phyloP scores from a whole-genome alignment of 1,140 invertebrate genomes.

The Calosoma granatense region DNA sequence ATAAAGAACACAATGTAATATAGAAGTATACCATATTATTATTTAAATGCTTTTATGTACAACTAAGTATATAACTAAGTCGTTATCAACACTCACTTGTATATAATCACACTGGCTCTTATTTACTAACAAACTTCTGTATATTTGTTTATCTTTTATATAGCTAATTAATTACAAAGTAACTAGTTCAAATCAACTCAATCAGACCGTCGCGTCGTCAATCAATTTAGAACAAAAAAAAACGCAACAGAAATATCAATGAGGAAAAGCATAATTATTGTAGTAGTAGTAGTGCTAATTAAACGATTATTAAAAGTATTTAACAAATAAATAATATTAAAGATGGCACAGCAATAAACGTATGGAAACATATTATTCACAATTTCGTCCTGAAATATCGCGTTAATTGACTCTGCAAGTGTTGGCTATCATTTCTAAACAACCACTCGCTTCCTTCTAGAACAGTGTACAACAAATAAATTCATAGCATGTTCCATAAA shows the following conservation, averaged over 20 bases:
- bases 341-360: conserved; percentile 8
- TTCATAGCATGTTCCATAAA: too few species aligned
- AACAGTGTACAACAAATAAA: too few species aligned
- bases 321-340: conserved; percentile 6
- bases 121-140: conserved; percentile 3
- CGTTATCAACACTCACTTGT: conserved; percentile 6
- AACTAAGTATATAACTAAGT: conserved; percentile 8
- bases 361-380: neutral
- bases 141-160: conserved; percentile 7
- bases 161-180: conserved; percentile 2
- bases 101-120: conserved; percentile 7
- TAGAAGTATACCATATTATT: conserved; percentile 7
- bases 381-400: neutral
- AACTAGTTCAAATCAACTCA: neutral
- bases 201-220: neutral
- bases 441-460: too few species aligned
- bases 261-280: too few species aligned
- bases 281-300: too few species aligned
- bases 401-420: neutral
- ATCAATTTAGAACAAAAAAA: too few species aligned
- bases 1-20: neutral
- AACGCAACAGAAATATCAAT: too few species aligned
- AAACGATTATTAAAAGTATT: neutral
- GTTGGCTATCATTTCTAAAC: too few species aligned
- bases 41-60: conserved; percentile 8